phyloP scores from a whole-genome alignment of 2,888 invertebrate species.

The Lasius fuliginosus region DNA sequence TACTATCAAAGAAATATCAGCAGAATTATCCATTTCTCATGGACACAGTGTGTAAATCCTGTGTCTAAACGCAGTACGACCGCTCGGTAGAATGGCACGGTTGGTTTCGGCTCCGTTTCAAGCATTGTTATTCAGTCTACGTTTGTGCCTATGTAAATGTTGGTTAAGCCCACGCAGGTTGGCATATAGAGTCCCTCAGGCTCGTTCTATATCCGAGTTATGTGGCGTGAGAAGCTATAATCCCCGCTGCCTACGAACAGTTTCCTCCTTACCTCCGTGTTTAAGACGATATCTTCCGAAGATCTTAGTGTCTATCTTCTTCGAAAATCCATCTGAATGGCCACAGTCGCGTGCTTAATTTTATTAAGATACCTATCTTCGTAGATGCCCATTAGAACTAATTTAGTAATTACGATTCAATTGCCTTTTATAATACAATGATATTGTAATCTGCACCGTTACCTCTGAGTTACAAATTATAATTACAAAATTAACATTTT shows the following conservation, averaged over 20 bases:
- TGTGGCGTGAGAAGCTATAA: conserved; percentile 66
- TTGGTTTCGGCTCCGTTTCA: conserved; percentile 75
- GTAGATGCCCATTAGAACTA: not conserved
- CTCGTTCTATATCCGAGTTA: conserved; percentile 68
- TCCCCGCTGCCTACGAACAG: conserved; percentile 66
- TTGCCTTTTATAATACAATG: not conserved
- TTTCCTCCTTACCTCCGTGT: conserved; percentile 66
- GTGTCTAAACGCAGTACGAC: conserved; percentile 53
- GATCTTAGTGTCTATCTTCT: conserved; percentile 32
- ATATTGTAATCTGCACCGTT: not conserved
- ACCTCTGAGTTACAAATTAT: not conserved
- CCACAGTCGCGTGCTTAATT: not conserved
- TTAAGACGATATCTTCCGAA: conserved; percentile 60
- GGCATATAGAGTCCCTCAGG: conserved; percentile 64
- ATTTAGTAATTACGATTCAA: not conserved
- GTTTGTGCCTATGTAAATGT: conserved; percentile 81
- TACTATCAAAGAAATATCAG: conserved; percentile 5
- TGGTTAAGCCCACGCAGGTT: conserved; percentile 76
- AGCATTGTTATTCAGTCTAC: conserved; percentile 81
- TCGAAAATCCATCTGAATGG: conserved; percentile 1
- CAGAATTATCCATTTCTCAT: conserved; percentile 40
- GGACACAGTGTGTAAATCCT: conserved; percentile 43
- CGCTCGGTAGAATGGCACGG: conserved; percentile 57
- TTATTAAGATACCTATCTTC: not conserved
- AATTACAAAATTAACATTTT: not conserved